Evolutionary conservation across 2,888 invertebrate genomes (phyloP).

Genomic region (Heliconius hortense): DNA sequence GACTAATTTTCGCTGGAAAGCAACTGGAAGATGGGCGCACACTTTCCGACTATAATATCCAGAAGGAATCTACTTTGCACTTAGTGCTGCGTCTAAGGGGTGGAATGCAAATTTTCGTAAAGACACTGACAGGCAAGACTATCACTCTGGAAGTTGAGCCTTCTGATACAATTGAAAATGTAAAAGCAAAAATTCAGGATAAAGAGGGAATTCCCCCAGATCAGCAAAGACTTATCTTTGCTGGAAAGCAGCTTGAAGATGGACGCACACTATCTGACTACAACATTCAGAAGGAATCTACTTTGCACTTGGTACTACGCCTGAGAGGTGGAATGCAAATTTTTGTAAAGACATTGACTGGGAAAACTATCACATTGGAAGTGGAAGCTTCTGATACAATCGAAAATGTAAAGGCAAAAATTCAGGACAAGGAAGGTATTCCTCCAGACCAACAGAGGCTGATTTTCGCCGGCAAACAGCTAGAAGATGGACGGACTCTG

Average conservation of each 20-base stretch:
- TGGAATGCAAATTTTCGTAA: conserved; percentile 52
- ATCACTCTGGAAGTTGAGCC: conserved; percentile 54
- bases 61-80: conserved; percentile 32
- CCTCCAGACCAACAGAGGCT: conserved; percentile 54
- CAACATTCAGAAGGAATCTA: conserved; percentile 35
- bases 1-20: conserved; percentile 52
- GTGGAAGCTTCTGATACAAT: conserved; percentile 52
- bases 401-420: conserved; percentile 56
- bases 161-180: conserved; percentile 57
- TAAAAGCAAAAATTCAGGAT: conserved; percentile 30
- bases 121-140: conserved; percentile 53
- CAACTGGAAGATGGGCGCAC: conserved; percentile 55
- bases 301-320: conserved; percentile 7
- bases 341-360: conserved; percentile 53
- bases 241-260: neutral
- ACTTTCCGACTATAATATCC: conserved; percentile 39
- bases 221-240: neutral
- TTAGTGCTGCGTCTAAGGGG: conserved; percentile 4
- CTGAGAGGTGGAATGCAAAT: conserved; percentile 47
- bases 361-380: conserved; percentile 54
- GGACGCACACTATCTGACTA: conserved; percentile 46
- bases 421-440: conserved; percentile 46
- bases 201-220: neutral
- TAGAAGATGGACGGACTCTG: conserved; percentile 55
- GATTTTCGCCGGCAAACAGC: conserved; percentile 50